These are phyloP conservation scores for Chascanopsetta lugubris DNA, from an alignment of 2,113 vertebrate genomes.

Conservation along the genomic window DNA sequence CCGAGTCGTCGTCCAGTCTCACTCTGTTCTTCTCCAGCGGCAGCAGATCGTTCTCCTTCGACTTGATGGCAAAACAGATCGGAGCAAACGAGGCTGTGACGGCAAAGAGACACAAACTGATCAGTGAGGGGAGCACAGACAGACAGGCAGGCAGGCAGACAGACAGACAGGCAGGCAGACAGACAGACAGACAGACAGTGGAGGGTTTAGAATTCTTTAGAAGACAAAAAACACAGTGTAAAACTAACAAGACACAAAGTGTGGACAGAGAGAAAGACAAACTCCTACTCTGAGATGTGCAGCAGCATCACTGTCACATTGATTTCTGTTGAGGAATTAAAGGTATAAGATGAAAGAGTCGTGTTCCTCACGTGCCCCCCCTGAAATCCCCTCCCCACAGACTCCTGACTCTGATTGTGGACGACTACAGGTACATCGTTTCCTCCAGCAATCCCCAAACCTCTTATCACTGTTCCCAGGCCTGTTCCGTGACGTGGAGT, in stretches of 20 bases:
- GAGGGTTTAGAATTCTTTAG: no score
- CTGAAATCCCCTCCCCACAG: slow-evolving; percentile 35
- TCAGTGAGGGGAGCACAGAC: no score
- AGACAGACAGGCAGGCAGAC: no score
- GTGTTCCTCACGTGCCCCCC: slow-evolving; percentile 7
- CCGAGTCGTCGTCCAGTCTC: slow-evolving; percentile 93
- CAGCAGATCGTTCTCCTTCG: slow-evolving; percentile 95
- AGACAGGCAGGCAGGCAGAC: no score
- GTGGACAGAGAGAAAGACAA: background rate
- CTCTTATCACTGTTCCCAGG: slow-evolving; percentile 23
- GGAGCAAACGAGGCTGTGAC: slow-evolving; percentile 92
- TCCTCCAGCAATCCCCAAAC: slow-evolving; percentile 16
- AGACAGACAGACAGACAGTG: no score
- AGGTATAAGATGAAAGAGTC: slow-evolving; percentile 11
- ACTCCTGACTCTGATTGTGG: slow-evolving; percentile 15
- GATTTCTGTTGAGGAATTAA: slow-evolving; percentile 44
- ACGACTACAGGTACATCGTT: slow-evolving; percentile 25
- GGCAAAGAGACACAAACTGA: no score
- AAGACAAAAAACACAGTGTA: no score
- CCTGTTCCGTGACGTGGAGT: slow-evolving; percentile 23
- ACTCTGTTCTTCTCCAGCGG: slow-evolving; percentile 97
- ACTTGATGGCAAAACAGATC: slow-evolving; percentile 96
- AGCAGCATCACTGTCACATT: background rate
- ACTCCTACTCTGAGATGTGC: no score
- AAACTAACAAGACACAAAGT: no score